Base-by-base conservation (phyloP, 2,797 vertebrate genomes). In the Gymnocypris eckloni region DNA sequence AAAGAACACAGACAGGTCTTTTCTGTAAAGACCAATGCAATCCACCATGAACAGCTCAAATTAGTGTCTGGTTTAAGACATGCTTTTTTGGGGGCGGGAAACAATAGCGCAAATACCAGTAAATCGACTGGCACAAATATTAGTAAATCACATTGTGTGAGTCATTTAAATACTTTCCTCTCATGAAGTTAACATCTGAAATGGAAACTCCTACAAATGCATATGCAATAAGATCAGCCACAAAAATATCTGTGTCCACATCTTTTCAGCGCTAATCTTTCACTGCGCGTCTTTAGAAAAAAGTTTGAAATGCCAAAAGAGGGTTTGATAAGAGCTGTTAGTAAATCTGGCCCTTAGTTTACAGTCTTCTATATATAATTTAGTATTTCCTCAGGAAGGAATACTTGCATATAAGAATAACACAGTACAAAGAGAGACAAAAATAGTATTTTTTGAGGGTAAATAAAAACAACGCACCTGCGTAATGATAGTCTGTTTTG, bases 401-500 rank as follows among this genome's bases (percentile, higher is more conserved):
- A 33, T 45, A 64, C 13, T 64, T 59, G 12, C 28, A 22, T 20
- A 39, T 80, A 6, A 81, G 4, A 22, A 28, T 4, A 10, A 37
- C 16, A 70, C 66, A 81, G 11, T 48, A 56, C 33, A 28, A 69
- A 39, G 64, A 37, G 7, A 41, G 64, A n/a, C 45, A 9, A 33
- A 54, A 45, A 37, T 7, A 54, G 37, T 28, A 3, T 15, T 41
- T 78, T 43, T 73, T 15, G 50, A 13, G 28, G 56, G 20, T 25
- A 28, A 6, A 28, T 33, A 71, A 43, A 61, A 6, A 6, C 1
- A 6, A 94, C 94, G 81, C 94, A 97, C 96, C 96, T 0, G 96
- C 96, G 50, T 97, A 97, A 93, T 97, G 96, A 91, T 97, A 97
- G 92, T 94, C 95, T 88, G 94, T 94, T 89, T 96, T 90, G 88